Evolutionary conservation across 2,888 invertebrate species (phyloP).

Genomic region (Amiota mariae): DNA sequence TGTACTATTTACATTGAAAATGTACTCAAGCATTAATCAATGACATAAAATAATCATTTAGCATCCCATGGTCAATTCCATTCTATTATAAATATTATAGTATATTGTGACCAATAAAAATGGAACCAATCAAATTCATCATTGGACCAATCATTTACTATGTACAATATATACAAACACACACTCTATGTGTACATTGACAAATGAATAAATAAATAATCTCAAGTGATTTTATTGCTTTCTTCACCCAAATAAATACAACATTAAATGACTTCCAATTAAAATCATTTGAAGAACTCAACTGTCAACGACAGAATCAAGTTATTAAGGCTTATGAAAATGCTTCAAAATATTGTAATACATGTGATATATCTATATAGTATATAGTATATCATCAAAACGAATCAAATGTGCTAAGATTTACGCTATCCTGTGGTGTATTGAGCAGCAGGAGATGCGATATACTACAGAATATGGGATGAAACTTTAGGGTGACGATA

Average conservation of each 20-base stretch:
- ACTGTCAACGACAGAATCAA: slow-evolving; percentile 59
- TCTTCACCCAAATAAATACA: slow-evolving; percentile 46
- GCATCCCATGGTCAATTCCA: slow-evolving; percentile 11
- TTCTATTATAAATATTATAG: neutral
- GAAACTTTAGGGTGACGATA: slow-evolving; percentile 13
- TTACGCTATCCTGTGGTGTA: slow-evolving; percentile 20
- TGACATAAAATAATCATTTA: slow-evolving; percentile 11
- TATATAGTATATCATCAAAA: slow-evolving; percentile 4
- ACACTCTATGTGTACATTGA: neutral
- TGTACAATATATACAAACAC: neutral
- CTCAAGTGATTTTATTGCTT: slow-evolving; percentile 63
- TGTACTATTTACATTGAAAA: too few species aligned
- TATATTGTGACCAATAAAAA: slow-evolving; percentile 5
- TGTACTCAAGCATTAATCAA: neutral
- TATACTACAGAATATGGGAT: neutral
- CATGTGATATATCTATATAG: too few species aligned
- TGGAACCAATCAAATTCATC: slow-evolving; percentile 7
- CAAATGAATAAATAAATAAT: slow-evolving; percentile 6
- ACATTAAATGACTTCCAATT: slow-evolving; percentile 60
- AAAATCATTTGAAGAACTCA: slow-evolving; percentile 59
- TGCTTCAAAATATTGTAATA: slow-evolving; percentile 54
- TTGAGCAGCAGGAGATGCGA: slow-evolving; percentile 27
- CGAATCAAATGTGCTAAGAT: slow-evolving; percentile 12
- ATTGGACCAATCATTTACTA: slow-evolving; percentile 11
- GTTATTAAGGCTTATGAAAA: slow-evolving; percentile 56